A percentile compares a stretch with the other conserved stretches of the same genome.
Evolutionary conservation across 1,140 invertebrate genomes (phyloP).

Genomic region (Phymorhynchus buccinoides): DNA sequence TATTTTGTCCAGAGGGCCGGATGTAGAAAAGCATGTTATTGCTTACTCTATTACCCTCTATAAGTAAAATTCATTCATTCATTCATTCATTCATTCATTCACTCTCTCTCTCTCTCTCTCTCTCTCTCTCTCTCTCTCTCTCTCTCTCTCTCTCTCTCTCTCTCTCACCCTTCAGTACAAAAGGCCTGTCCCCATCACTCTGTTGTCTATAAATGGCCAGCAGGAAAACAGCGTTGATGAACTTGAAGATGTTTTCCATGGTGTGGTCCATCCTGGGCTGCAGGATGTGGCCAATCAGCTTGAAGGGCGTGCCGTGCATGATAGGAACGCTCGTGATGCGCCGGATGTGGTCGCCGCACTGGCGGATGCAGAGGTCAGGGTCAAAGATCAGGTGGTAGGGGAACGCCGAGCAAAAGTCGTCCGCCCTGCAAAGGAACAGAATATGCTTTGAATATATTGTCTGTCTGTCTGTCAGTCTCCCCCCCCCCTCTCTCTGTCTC

Average conservation of each 20-base stretch:
- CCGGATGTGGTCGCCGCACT: slow-evolving; percentile 36
- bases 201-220: slow-evolving; percentile 10
- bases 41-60: too few relatives aligned
- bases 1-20: too few relatives aligned
- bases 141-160: too few relatives aligned
- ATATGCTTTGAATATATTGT: too few relatives aligned
- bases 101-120: too few relatives aligned
- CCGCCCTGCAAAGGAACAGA: neutral
- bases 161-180: slow-evolving; percentile 41
- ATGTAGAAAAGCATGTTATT: too few relatives aligned
- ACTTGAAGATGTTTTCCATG: slow-evolving; percentile 40
- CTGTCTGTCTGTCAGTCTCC: too few relatives aligned
- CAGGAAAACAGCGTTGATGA: slow-evolving; percentile 47
- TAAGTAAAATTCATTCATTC: too few relatives aligned
- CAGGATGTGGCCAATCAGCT: slow-evolving; percentile 22
- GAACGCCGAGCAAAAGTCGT: slow-evolving; percentile 38
- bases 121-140: too few relatives aligned
- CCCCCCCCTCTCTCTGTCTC: too few relatives aligned
- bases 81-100: too few relatives aligned
- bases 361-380: slow-evolving; percentile 33
- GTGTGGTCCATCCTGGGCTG: slow-evolving; percentile 41
- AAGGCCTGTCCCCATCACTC: neutral
- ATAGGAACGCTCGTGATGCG: slow-evolving; percentile 23
- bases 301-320: slow-evolving; percentile 1
- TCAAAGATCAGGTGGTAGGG: slow-evolving; percentile 48